These are phyloP conservation scores for Apamea epomidion DNA, from an alignment of 2,888 invertebrate genomes.

Conservation along the genomic window DNA sequence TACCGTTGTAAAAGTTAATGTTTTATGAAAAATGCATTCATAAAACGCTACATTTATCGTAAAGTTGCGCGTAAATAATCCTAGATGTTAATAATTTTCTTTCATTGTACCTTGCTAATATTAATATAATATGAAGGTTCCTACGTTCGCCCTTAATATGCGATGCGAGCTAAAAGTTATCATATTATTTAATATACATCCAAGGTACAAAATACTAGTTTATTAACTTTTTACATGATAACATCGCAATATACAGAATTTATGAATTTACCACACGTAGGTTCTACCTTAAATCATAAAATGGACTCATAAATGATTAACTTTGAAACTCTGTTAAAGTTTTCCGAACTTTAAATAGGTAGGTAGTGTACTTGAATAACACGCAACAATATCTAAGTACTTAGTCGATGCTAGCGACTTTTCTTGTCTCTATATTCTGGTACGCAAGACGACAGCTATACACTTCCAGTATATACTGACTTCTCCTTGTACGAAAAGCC, in stretches of 20 bases:
- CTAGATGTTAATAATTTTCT: slow-evolving; percentile 28
- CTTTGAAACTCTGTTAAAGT: slow-evolving; percentile 19
- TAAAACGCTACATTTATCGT: slow-evolving; percentile 32
- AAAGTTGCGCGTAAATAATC: slow-evolving; percentile 39
- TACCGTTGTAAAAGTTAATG: slow-evolving; percentile 23
- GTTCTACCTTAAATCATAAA: slow-evolving; percentile 7
- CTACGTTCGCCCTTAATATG: slow-evolving; percentile 4
- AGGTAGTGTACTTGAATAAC: not conserved
- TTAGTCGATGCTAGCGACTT: not conserved
- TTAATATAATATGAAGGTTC: not conserved
- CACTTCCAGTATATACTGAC: not conserved
- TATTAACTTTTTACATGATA: slow-evolving; percentile 48
- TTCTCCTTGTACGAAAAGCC: not conserved
- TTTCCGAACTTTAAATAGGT: not conserved
- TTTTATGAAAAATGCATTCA: slow-evolving; percentile 39
- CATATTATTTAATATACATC: slow-evolving; percentile 38
- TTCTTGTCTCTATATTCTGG: not conserved
- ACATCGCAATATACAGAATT: slow-evolving; percentile 32
- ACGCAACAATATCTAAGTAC: not conserved
- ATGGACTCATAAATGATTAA: slow-evolving; percentile 7
- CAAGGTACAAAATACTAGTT: slow-evolving; percentile 21
- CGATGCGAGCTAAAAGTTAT: slow-evolving; percentile 34
- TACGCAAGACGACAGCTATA: not conserved
- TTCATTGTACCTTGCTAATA: not conserved
- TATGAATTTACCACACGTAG: slow-evolving; percentile 30